A percentile compares a stretch with the other conserved stretches of the same genome.
phyloP scores from a whole-genome alignment of 1,140 invertebrate species.

The Scaptomyza pallida region DNA sequence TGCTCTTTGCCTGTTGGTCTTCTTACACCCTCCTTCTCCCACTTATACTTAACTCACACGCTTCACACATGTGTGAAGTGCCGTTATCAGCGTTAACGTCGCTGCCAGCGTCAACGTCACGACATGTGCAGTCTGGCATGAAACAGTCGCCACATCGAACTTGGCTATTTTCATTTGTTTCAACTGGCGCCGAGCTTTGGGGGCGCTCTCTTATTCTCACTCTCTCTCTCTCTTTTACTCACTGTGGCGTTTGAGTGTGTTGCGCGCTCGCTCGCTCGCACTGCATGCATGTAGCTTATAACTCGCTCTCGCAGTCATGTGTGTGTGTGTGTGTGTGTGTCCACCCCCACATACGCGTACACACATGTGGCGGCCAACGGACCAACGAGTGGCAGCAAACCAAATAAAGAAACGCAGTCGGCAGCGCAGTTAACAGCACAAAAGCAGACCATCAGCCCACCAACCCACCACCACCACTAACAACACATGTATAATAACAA shows the following conservation, averaged over 20 bases:
- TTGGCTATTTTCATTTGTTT: conserved; percentile 54
- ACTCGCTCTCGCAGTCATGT: conserved; percentile 36
- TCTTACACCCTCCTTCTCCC: background rate
- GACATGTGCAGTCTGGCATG: conserved; percentile 30
- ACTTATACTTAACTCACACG: background rate
- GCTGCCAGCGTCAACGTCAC: conserved; percentile 7
- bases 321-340: conserved; percentile 46
- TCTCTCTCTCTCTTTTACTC: conserved; percentile 5
- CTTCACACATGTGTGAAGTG: conserved; percentile 34
- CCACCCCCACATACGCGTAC: conserved; percentile 71
- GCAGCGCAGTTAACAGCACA: conserved; percentile 1
- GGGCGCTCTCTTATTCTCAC: conserved; percentile 26
- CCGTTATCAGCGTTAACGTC: conserved; percentile 29
- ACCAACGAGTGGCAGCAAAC: conserved; percentile 54
- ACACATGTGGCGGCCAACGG: conserved; percentile 51
- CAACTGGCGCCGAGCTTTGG: conserved; percentile 36
- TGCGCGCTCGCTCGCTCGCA: conserved; percentile 11
- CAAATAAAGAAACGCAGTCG: conserved; percentile 71
- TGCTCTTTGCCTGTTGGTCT: background rate
- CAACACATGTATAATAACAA: conserved; percentile 18
- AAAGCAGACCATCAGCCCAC: conserved; percentile 32
- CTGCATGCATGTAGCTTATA: conserved; percentile 3
- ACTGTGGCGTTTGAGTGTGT: background rate
- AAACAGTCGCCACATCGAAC: conserved; percentile 48
- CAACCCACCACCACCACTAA: conserved; percentile 35